These are phyloP conservation scores for Oxyruncus cristatus DNA, from an alignment of 2,113 vertebrate species.

Conservation along the genomic window DNA sequence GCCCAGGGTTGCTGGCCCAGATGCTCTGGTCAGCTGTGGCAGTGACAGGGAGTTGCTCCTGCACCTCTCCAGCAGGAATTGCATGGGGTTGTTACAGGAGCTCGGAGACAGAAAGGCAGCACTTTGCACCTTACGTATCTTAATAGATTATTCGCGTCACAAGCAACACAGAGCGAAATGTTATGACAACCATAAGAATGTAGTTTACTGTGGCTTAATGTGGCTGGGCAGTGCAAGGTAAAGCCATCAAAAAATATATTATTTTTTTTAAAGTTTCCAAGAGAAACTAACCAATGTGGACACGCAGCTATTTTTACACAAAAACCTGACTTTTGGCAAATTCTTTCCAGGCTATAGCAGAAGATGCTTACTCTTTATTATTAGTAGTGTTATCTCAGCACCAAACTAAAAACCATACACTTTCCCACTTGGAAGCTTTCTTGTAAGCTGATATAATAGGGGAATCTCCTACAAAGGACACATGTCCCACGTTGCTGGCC, in stretches of 20 bases:
- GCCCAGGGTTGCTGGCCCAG: conserved; percentile 38
- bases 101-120: conserved; percentile 34
- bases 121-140: conserved; percentile 74
- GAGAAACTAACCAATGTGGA: conserved; percentile 72
- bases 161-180: conserved; percentile 71
- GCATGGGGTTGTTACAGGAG: conserved; percentile 20
- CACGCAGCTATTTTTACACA: conserved; percentile 67
- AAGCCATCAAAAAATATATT: conserved; percentile 67
- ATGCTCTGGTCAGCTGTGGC: neutral
- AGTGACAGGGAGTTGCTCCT: neutral
- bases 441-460: conserved; percentile 5
- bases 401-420: conserved; percentile 4
- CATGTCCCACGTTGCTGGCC: conserved; percentile 1
- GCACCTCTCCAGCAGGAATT: conserved; percentile 48
- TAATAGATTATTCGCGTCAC: conserved; percentile 70
- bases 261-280: conserved; percentile 38
- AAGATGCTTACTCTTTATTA: conserved; percentile 19
- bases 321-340: conserved; percentile 60
- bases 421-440: conserved; percentile 40
- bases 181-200: conserved; percentile 82
- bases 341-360: conserved; percentile 30
- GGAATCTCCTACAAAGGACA: conserved; percentile 9
- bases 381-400: neutral
- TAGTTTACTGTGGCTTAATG: conserved; percentile 79
- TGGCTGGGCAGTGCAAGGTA: conserved; percentile 76